Conservation (phyloP, 2,113 vertebrate genomes). For the Zonotrichia leucophrys region DNA sequence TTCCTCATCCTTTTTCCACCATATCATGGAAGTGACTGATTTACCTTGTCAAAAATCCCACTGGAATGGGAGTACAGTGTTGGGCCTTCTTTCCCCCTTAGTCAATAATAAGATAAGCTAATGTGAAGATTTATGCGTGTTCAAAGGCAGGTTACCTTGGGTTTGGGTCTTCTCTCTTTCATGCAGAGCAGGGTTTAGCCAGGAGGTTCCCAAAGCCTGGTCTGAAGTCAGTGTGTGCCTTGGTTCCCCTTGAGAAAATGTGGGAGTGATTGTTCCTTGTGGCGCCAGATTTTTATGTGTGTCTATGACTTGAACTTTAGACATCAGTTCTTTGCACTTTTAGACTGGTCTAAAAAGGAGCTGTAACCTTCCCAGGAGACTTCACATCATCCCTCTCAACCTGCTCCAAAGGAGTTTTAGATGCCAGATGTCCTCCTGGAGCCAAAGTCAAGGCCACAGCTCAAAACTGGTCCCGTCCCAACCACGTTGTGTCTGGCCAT, state of each 20-base stretch:
- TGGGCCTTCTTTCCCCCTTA: not conserved
- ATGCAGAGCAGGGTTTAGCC: not conserved
- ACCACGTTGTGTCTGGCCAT: not conserved
- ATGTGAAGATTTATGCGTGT: not conserved
- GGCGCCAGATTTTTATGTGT: not conserved
- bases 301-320: not conserved
- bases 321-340: not conserved
- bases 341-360: not conserved
- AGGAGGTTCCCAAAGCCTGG: not conserved
- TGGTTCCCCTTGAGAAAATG: not conserved
- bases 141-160: not conserved
- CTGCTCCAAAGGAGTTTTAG: not conserved
- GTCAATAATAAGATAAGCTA: not conserved
- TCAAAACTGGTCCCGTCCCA: not conserved
- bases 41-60: not conserved
- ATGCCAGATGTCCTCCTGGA: not conserved
- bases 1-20: not conserved
- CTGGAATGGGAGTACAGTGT: not conserved
- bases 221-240: not conserved
- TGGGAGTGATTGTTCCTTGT: rapidly evolving
- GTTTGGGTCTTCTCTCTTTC: not conserved
- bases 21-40: not conserved
- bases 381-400: not conserved
- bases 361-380: not conserved
- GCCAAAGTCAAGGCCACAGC: not conserved